These are phyloP conservation scores for Antedon mediterranea DNA, from an alignment of 53 echinoderm and acorn worm genomes.

Conservation along the genomic window DNA sequence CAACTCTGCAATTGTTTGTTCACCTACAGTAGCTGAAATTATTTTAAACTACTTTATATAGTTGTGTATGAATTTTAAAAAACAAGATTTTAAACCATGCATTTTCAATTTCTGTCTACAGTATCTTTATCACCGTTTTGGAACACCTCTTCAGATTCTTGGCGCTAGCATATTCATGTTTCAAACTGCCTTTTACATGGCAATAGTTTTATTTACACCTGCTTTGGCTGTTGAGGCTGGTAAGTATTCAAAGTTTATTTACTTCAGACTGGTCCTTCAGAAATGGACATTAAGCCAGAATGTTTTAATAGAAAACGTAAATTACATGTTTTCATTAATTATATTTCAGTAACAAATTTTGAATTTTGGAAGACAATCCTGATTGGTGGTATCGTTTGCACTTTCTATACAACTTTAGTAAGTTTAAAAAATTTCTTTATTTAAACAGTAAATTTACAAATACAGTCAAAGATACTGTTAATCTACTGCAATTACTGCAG, in stretches of 20 bases:
- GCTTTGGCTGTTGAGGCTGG: slow-evolving; percentile 67
- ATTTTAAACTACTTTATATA: no score
- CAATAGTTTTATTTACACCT: slow-evolving; percentile 50
- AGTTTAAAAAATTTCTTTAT: background rate
- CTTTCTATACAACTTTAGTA: slow-evolving; percentile 61
- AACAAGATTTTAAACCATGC: no score
- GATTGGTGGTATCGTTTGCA: slow-evolving; percentile 40
- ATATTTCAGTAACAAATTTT: slow-evolving; percentile 37
- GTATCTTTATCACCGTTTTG: slow-evolving; percentile 36
- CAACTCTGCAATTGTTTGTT: no score
- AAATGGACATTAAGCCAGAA: no score
- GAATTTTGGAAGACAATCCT: slow-evolving; percentile 48
- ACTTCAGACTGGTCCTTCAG: no score
- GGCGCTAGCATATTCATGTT: slow-evolving; percentile 40
- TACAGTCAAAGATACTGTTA: no score
- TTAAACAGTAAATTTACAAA: no score
- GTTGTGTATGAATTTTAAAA: no score
- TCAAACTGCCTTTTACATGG: slow-evolving; percentile 47
- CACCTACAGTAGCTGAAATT: no score
- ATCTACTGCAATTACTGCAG: no score
- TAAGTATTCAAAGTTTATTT: background rate
- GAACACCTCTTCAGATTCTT: slow-evolving; percentile 31
- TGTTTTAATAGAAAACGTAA: no score
- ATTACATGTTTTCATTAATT: background rate
- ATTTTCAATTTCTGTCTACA: slow-evolving; percentile 9